Conservation (phyloP, 2,797 vertebrate genomes). For the Pygocentrus nattereri region DNA sequence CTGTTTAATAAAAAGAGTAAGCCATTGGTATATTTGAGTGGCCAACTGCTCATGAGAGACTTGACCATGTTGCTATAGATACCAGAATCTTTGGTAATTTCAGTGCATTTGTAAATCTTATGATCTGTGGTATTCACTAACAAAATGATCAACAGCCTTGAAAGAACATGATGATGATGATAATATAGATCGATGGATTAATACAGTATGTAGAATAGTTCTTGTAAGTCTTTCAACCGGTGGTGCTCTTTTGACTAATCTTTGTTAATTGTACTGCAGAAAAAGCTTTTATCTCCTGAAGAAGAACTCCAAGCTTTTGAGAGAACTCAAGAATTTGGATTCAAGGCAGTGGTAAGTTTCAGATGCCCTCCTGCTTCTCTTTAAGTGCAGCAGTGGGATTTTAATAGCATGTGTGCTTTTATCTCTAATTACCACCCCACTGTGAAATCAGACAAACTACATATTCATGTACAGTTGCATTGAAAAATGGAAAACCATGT, state of each 20-base stretch:
- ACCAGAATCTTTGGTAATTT: constrained; percentile 19
- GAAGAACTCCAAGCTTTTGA: constrained; percentile 97
- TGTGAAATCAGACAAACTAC: constrained; percentile 3
- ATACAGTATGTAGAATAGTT: constrained; percentile 3
- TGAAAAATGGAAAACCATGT: background rate
- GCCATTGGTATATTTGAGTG: constrained; percentile 73
- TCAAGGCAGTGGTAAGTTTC: constrained; percentile 94
- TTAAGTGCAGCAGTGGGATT: constrained; percentile 31
- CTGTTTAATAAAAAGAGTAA: constrained; percentile 73
- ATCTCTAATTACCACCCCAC: constrained; percentile 28
- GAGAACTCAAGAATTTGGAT: constrained; percentile 97
- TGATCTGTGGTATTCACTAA: background rate
- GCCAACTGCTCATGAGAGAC: constrained; percentile 39
- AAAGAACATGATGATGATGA: background rate
- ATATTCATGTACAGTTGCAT: constrained; percentile 14
- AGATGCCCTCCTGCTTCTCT: constrained; percentile 30
- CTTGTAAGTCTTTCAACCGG: background rate
- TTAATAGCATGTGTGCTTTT: constrained; percentile 34
- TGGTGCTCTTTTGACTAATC: constrained; percentile 1
- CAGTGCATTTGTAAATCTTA: background rate
- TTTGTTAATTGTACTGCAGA: constrained; percentile 73
- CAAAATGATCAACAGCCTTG: background rate
- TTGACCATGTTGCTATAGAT: constrained; percentile 9
- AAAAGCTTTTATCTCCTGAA: constrained; percentile 98
- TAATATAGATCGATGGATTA: background rate